Conservation (phyloP, 1,140 invertebrate genomes). For the Galleria mellonella region DNA sequence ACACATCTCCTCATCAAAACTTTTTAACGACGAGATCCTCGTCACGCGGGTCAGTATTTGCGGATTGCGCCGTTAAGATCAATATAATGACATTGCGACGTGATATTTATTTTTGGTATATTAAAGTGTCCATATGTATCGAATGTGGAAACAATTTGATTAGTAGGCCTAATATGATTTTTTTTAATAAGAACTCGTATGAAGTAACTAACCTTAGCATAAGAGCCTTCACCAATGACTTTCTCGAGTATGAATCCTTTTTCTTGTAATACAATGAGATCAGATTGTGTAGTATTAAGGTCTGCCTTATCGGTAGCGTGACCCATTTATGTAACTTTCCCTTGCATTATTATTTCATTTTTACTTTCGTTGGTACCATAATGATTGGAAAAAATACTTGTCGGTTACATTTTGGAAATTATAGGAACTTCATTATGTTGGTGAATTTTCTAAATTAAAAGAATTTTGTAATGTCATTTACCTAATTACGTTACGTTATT, state of each 20-base stretch:
- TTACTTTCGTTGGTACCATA: constrained; percentile 49
- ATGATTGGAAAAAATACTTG: constrained; percentile 7
- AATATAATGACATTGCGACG: no score
- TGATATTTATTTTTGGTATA: no score
- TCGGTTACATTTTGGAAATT: neutral
- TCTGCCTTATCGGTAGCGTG: constrained; percentile 43
- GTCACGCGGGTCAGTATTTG: no score
- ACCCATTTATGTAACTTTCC: constrained; percentile 33
- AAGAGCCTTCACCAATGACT: constrained; percentile 58
- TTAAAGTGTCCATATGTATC: no score
- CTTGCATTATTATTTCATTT: constrained; percentile 44
- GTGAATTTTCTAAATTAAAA: no score
- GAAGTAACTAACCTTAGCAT: constrained; percentile 47
- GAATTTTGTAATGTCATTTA: neutral
- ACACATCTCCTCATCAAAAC: no score
- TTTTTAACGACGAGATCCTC: no score
- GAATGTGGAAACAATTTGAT: no score
- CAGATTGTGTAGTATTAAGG: constrained; percentile 47
- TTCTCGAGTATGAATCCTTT: constrained; percentile 58
- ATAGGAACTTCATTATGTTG: neutral
- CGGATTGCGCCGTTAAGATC: no score
- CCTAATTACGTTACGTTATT: neutral
- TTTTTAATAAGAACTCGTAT: no score
- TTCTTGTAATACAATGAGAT: constrained; percentile 48
- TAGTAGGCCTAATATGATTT: no score